Evolutionary conservation across 2,113 vertebrate species (phyloP), one percentile per base, ranked within the genome.

Genomic region (Tachysurus fulvidraco): DNA sequence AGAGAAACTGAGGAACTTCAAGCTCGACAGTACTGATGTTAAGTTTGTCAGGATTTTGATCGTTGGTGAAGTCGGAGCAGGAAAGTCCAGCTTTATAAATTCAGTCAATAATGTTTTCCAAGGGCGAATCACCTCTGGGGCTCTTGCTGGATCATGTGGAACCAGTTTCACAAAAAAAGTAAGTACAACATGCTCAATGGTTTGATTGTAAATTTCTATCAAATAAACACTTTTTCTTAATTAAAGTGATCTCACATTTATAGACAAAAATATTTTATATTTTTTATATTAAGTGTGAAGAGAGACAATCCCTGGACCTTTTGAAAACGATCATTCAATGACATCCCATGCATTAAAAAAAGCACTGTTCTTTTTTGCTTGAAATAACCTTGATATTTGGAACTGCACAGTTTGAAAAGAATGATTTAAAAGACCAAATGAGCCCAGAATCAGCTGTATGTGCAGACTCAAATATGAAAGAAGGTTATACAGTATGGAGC

Each of bases 51-150:
- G 73, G 67, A 78, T 88, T 30, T 79, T 88, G 78, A 1, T 88
- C 0, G 67, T 65, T 59, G 83, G 87, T 83, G 21, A 57, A 77
- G 4, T 76, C 14, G 87, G 60, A 77, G 83, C 52, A 50, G 84
- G 87, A 76, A 88, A 86, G 14, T 85, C 87, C 69, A 85, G 84
- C 71, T 88, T 88, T n/a, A 88, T 88, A 16, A 85, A 88, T 10
- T 82, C 87, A 0, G 9, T 88, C 7, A 5, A 77, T 23, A 85
- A 64, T n/a, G 55, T 0, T 12, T 88, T 88, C 55, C 64, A 84
- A 82, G 25, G 46, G 19, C 65, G 67, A 54, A 88, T 88, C 50
- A 16, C 25, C 36, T 12, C 57, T 52, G 59, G 25, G 30, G 84
- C 87, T 2, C 50, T 77, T 13, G 80, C 14, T 76, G 19, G 46